phyloP scores from a whole-genome alignment of 2,113 vertebrate species.

The Seriola aureovittata region DNA sequence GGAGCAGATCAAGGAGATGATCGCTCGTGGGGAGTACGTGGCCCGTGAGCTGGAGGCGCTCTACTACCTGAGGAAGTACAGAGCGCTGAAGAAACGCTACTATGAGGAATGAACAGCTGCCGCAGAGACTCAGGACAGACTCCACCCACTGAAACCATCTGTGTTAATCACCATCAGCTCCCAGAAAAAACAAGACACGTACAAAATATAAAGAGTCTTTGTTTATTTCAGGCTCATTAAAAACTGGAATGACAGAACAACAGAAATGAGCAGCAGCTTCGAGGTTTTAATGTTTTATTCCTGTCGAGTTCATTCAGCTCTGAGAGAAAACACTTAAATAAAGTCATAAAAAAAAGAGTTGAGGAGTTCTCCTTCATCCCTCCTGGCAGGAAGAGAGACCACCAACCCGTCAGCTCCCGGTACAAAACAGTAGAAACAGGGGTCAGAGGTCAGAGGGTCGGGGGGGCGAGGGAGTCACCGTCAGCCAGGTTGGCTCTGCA shows the following conservation, averaged over 20 bases:
- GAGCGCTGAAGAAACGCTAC: conserved; percentile 70
- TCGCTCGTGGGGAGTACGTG: conserved; percentile 62
- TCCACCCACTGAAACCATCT: too few relatives aligned
- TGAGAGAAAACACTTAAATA: not conserved
- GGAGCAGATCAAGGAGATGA: conserved; percentile 53
- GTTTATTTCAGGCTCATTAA: not conserved
- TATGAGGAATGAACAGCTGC: not conserved
- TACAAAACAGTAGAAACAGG: conserved; percentile 4
- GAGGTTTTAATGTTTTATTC: conserved; percentile 9
- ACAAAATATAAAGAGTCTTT: not conserved
- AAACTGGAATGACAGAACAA: not conserved
- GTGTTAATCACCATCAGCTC: too few relatives aligned
- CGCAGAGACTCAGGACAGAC: not conserved
- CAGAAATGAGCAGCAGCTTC: not conserved
- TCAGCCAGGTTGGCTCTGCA: conserved; percentile 82
- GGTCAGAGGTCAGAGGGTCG: conserved; percentile 26
- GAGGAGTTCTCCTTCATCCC: not conserved
- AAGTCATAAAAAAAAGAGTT: conserved; percentile 1
- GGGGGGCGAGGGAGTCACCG: not conserved
- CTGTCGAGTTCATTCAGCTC: not conserved
- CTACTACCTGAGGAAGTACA: conserved; percentile 69
- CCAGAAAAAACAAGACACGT: too few relatives aligned
- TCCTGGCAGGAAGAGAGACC: not conserved
- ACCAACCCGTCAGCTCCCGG: not conserved
- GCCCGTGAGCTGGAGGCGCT: conserved; percentile 65